Evolutionary conservation across 2,797 vertebrate genomes (phyloP).

Genomic region (Vespertilio murinus): DNA sequence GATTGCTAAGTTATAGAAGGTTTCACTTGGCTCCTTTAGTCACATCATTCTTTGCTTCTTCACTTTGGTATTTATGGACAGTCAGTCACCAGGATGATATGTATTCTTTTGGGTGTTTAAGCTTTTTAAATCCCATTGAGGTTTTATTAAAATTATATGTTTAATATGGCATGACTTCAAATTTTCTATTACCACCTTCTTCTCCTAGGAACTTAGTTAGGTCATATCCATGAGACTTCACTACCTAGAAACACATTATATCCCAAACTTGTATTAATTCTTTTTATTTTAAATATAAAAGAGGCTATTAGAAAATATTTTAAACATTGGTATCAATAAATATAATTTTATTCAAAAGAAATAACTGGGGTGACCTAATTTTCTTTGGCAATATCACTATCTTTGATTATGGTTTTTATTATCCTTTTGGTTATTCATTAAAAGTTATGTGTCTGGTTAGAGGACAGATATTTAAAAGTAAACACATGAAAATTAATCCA

Average conservation of each 20-base stretch:
- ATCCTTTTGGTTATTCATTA: slow-evolving; percentile 15
- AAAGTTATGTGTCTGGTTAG: background rate
- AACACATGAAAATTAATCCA: slow-evolving; percentile 51
- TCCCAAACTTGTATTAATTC: background rate
- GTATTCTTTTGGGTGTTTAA: slow-evolving; percentile 56
- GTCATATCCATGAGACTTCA: background rate
- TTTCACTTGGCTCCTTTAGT: background rate
- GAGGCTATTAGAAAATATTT: slow-evolving; percentile 19
- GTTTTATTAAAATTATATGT: background rate
- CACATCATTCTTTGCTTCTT: background rate
- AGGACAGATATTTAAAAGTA: slow-evolving; percentile 37
- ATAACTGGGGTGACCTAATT: slow-evolving; percentile 5
- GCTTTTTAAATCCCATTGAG: slow-evolving; percentile 44
- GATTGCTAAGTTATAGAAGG: slow-evolving; percentile 6
- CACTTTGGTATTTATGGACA: slow-evolving; percentile 46
- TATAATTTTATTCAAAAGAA: slow-evolving; percentile 31
- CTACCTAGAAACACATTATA: background rate
- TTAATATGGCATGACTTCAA: slow-evolving; percentile 15
- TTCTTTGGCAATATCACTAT: slow-evolving; percentile 18
- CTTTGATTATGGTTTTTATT: slow-evolving; percentile 23
- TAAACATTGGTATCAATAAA: slow-evolving; percentile 42
- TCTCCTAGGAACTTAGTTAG: slow-evolving; percentile 16
- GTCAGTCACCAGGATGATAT: background rate
- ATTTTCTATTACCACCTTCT: slow-evolving; percentile 51
- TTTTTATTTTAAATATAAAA: slow-evolving; percentile 45